Percentiles rank a stretch among this genome's conserved stretches.
These are phyloP conservation scores for Datnioides undecimradiatus DNA, from an alignment of 2,113 vertebrate species.

Conservation along the genomic window DNA sequence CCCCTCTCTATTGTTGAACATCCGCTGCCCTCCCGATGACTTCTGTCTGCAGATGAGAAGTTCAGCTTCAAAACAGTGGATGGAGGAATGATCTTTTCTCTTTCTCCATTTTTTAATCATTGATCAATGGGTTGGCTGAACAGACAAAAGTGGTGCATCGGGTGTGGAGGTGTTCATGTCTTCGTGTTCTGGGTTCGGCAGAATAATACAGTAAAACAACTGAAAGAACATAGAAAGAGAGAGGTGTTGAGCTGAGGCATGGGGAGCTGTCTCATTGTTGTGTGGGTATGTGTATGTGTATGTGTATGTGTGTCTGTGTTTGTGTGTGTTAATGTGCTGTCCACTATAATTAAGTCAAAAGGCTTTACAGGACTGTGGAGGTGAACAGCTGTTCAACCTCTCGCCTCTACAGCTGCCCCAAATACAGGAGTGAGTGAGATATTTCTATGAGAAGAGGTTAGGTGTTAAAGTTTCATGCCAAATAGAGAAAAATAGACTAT, in stretches of 20 bases:
- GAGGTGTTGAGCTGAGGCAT: conserved; percentile 43
- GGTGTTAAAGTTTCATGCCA: conserved; percentile 16
- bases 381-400: conserved; percentile 79
- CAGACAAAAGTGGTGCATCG: conserved; percentile 21
- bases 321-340: conserved; percentile 45
- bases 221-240: conserved; percentile 5
- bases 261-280: conserved; percentile 56
- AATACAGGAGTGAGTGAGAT: not conserved
- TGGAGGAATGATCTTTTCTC: not conserved
- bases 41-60: conserved; percentile 89
- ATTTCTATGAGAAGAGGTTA: not conserved
- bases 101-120: conserved; percentile 24
- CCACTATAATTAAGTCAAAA: conserved; percentile 82
- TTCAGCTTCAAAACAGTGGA: conserved; percentile 65
- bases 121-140: conserved; percentile 16
- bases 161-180: conserved; percentile 5
- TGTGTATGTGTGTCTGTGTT: conserved; percentile 8
- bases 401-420: too few species aligned
- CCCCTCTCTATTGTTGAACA: conserved; percentile 93
- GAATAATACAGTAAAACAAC: conserved; percentile 49
- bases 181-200: conserved; percentile 28
- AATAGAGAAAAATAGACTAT: not conserved
- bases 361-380: conserved; percentile 72
- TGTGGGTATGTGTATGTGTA: not conserved
- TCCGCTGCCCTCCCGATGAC: conserved; percentile 60